Evolutionary conservation across 2,888 invertebrate genomes (phyloP).

Genomic region (Drosophila helvetica): DNA sequence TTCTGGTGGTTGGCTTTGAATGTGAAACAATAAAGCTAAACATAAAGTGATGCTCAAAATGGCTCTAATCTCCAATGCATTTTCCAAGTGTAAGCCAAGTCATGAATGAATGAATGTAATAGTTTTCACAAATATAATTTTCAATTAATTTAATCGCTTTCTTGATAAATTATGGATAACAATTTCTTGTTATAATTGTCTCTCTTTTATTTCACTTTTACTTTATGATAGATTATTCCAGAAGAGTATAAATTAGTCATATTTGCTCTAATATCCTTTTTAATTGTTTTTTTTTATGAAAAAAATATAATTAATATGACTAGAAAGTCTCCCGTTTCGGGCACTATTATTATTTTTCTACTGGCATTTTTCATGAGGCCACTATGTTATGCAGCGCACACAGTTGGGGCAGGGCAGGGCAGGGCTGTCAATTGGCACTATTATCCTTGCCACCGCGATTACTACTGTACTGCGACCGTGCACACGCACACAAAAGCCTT

Average conservation of each 20-base stretch:
- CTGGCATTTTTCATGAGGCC: conserved; percentile 39
- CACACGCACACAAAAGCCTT: conserved; percentile 27
- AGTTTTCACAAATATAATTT: too few species aligned
- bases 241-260: background rate
- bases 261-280: background rate
- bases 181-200: background rate
- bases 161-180: background rate
- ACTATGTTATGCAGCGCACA: conserved; percentile 50
- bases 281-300: conserved; percentile 25
- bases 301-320: conserved; percentile 33
- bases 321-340: background rate
- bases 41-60: background rate
- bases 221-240: background rate
- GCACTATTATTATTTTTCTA: background rate
- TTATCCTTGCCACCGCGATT: conserved; percentile 36
- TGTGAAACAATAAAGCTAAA: background rate
- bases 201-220: background rate
- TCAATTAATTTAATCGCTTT: too few species aligned
- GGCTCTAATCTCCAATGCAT: background rate
- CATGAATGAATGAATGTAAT: background rate
- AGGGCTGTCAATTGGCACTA: conserved; percentile 55
- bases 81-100: background rate
- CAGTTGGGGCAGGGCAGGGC: conserved; percentile 36
- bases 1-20: background rate
- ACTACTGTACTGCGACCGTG: conserved; percentile 20